Evolutionary conservation across 2,888 invertebrate genomes (phyloP), one percentile per base, ranked within the genome.

Genomic region (Amphipoea lucens): DNA sequence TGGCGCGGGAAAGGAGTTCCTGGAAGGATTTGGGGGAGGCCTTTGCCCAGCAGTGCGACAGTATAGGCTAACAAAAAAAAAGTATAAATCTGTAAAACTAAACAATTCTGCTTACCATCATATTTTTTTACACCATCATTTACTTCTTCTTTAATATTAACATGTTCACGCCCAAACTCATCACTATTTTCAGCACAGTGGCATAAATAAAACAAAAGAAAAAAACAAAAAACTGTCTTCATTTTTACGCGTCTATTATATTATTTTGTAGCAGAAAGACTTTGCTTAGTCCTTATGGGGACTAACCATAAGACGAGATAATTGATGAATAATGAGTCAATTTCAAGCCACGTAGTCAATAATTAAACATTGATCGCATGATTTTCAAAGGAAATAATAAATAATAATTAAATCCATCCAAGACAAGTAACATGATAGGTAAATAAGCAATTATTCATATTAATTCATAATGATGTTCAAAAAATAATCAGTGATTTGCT

Each of bases 341-440:
- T 62, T 2, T 66, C 11, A 54, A 62, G 9, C 45, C n/a, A 17
- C 42, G 45, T 45, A 36, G 2, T 17, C 14, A 40, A 40, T 40
- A 62, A 76, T 76, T 42, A 68, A 83, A 29, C 14, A 40, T 1
- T 4, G 9, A 29, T 76, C 14, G 83, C 80, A 83, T 80, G 68
- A 57, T 76, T 48, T 57, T 48, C 0, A 57, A 68, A 48, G 83
- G 77, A 81, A 80, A 76, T 40, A 14, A 48, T 63, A 57, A 54
- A 76, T 66, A 14, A 7, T 0, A 7, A 20, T 60, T 14, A 42
- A 60, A 36, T 68, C 11, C 14, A 54, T 68, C 12, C 29, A 29
- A 62, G 20, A 68, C 62, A 75, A 45, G 12, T 48, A 29, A 48
- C 36, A 68, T 63, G 40, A 63, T 75, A 23, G 6, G 4, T 48